Evolutionary conservation across 2,113 vertebrate genomes (phyloP), one percentile per base, ranked within the genome.

Genomic region (Phycodurus eques): DNA sequence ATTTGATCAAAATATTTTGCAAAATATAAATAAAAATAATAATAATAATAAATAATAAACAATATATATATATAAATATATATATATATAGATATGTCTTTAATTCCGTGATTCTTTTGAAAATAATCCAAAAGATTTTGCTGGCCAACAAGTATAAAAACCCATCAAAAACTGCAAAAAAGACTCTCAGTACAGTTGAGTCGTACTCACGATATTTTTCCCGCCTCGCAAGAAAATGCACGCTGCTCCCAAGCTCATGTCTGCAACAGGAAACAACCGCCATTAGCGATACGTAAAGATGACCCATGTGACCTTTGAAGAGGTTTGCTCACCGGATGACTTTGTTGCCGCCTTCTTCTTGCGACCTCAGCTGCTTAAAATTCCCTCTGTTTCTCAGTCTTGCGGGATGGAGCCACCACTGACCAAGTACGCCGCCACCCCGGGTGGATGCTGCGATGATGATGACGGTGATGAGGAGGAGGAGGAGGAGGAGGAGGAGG

Each of bases 221-320:
- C 94, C 93, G 10, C 95, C 94, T 35, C 94, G 90, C 81, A 96
- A 54, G 85, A 96, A 96, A 84, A 96, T 95, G 84, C 95, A 96
- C 1, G 95, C 95, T 7, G 94, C 92, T 14, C 94, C 94, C 20
- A 91, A 71, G 62, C 93, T 91, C 95, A 96, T 95, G 63, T 83
- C 85, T 86, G 78, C 39, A 31, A 71, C 10, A 54, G 49, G 33
- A 69, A 73, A 72, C 20, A 22, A 67, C 14, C 5, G 7, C 4
- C 11, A 43, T 9, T 49, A 9, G 11, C 17, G 8, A 14, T 17
- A 17, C 62, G 3, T 70, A 20, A 22, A 62, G 31, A 0, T 10
- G 19, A 9, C 31, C 8, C 31, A 61, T 60, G 22, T 14, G 22
- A 31, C 17, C 8, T 1, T 19, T 17, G 12, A 2, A 17, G 14